phyloP scores from a whole-genome alignment of 2,888 invertebrate genomes.

The Sisyra nigra region DNA sequence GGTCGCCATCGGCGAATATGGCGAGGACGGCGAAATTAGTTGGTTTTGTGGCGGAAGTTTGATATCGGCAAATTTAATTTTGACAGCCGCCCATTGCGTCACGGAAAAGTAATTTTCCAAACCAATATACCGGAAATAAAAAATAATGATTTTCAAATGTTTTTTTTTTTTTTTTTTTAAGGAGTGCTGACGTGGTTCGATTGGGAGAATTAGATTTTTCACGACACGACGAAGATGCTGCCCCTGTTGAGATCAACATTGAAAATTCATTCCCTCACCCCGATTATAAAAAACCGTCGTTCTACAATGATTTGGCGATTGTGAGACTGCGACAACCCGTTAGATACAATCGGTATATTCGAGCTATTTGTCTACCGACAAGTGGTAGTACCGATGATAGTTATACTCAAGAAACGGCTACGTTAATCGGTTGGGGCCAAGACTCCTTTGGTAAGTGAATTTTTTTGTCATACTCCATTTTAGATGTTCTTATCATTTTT shows the following conservation, averaged over 20 bases:
- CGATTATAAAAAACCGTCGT: slow-evolving; percentile 12
- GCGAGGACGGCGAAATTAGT: slow-evolving; percentile 5
- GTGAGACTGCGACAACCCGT: slow-evolving; percentile 11
- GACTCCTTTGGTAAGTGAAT: slow-evolving; percentile 12
- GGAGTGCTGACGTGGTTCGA: slow-evolving; percentile 13
- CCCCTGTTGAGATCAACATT: slow-evolving; percentile 12
- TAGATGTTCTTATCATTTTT: no score
- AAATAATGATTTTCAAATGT: neutral
- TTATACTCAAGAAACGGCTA: neutral
- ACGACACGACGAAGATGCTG: slow-evolving; percentile 11
- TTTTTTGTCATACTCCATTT: neutral
- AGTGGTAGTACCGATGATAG: slow-evolving; percentile 6
- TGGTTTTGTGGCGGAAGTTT: slow-evolving; percentile 16
- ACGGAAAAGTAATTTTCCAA: slow-evolving; percentile 11
- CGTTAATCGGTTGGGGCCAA: slow-evolving; percentile 14
- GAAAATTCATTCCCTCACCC: slow-evolving; percentile 11
- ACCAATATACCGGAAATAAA: neutral
- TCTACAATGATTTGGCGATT: slow-evolving; percentile 15
- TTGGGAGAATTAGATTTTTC: slow-evolving; percentile 15
- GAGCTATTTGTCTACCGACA: slow-evolving; percentile 14
- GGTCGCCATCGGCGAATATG: slow-evolving; percentile 14
- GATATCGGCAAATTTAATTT: slow-evolving; percentile 12
- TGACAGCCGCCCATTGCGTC: slow-evolving; percentile 17
- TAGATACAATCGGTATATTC: slow-evolving; percentile 10
- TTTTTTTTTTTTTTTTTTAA: no score